Conservation (phyloP, 2,113 vertebrate species). For the Oreotragus oreotragus region DNA sequence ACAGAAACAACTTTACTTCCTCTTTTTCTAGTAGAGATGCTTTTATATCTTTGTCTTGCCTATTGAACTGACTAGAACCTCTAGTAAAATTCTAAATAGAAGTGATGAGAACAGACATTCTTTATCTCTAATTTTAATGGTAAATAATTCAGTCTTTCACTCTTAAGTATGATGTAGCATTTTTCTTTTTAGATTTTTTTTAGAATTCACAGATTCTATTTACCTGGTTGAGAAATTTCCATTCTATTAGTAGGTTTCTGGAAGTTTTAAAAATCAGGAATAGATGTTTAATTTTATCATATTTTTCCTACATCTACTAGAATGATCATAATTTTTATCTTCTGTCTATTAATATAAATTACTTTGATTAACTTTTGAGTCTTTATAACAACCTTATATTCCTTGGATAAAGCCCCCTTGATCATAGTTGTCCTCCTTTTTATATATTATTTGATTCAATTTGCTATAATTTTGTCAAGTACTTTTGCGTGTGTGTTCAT, state of each 20-base stretch:
- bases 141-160: neutral
- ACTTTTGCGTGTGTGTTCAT: neutral
- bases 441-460: neutral
- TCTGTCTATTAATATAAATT: neutral
- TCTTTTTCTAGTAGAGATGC: neutral
- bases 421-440: neutral
- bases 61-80: neutral
- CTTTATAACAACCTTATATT: neutral
- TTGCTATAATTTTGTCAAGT: neutral
- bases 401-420: neutral
- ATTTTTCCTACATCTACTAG: neutral
- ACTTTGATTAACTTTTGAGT: neutral
- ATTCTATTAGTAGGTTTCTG: neutral
- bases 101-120: neutral
- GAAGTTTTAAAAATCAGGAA: neutral
- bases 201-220: neutral
- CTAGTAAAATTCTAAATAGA: neutral
- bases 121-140: neutral
- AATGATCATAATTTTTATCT: neutral
- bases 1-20: neutral
- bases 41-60: neutral
- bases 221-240: neutral
- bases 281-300: neutral
- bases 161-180: neutral
- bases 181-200: neutral